Evolutionary conservation across 2,113 vertebrate genomes (phyloP).

Genomic region (Otis tarda): DNA sequence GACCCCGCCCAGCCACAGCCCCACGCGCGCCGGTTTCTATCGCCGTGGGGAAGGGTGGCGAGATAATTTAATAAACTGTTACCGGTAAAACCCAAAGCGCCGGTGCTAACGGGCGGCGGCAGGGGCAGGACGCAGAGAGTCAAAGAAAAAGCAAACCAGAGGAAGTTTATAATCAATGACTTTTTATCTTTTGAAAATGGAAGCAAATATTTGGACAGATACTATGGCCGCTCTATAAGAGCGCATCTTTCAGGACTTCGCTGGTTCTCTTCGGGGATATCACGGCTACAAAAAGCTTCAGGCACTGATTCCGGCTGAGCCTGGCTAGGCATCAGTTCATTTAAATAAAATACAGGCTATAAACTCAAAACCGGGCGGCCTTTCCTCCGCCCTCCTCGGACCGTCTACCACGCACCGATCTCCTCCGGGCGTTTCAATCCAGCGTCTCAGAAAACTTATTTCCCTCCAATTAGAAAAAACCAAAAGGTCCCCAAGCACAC

Average conservation of each 20-base stretch:
- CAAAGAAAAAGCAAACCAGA: not conserved
- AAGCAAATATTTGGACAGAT: conserved; percentile 76
- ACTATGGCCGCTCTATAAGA: conserved; percentile 77
- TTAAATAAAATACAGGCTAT: conserved; percentile 58
- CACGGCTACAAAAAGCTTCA: conserved; percentile 57
- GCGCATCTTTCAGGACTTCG: conserved; percentile 58
- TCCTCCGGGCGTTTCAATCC: not conserved
- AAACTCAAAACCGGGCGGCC: not conserved
- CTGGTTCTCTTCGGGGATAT: conserved; percentile 65
- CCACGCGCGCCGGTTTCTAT: accelerated
- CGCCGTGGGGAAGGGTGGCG: accelerated
- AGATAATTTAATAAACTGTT: accelerated
- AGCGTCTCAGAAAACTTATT: conserved; percentile 7
- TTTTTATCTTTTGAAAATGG: conserved; percentile 78
- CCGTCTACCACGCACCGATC: not conserved
- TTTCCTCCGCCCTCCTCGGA: not conserved
- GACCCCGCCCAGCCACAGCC: not conserved
- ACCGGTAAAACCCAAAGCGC: accelerated
- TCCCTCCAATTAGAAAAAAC: not conserved
- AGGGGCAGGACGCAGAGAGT: not conserved
- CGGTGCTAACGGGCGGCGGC: not conserved
- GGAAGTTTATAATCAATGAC: conserved; percentile 71
- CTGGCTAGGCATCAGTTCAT: conserved; percentile 58
- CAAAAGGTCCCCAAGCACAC: not conserved
- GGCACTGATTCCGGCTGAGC: conserved; percentile 53